These are phyloP conservation scores for Clarias platycephalus DNA, from an alignment of 2,797 vertebrate species.

Conservation along the genomic window DNA sequence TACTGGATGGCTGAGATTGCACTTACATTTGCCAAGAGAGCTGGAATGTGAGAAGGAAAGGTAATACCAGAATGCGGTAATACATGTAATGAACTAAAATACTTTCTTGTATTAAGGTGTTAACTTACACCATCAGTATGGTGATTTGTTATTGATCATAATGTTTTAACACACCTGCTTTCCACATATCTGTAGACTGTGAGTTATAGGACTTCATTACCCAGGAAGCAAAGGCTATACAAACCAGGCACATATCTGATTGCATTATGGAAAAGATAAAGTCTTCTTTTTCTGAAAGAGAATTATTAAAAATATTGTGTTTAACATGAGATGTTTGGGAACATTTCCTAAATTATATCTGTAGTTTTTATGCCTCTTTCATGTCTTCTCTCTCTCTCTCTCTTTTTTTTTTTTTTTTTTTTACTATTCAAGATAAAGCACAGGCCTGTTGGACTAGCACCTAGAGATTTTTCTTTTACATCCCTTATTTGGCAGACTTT, in stretches of 20 bases:
- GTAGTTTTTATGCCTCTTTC: neutral
- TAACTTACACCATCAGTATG: neutral
- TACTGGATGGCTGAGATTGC: slow-evolving; percentile 92
- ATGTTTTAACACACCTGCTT: slow-evolving; percentile 79
- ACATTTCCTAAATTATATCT: neutral
- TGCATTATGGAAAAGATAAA: slow-evolving; percentile 72
- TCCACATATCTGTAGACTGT: slow-evolving; percentile 88
- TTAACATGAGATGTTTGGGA: neutral
- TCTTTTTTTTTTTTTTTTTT: slow-evolving; percentile 27
- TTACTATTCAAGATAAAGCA: slow-evolving; percentile 35
- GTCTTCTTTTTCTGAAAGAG: slow-evolving; percentile 64
- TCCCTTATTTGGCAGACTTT: slow-evolving; percentile 63
- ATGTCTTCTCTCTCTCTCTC: slow-evolving; percentile 13
- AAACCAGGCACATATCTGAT: slow-evolving; percentile 91
- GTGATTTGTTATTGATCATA: slow-evolving; percentile 21
- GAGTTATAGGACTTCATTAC: slow-evolving; percentile 87
- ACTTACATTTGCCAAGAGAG: slow-evolving; percentile 91
- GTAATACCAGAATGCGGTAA: slow-evolving; percentile 36
- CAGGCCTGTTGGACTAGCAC: neutral
- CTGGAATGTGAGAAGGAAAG: slow-evolving; percentile 68
- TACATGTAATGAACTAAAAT: slow-evolving; percentile 30
- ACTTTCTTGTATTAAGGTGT: neutral
- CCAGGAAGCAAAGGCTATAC: slow-evolving; percentile 94
- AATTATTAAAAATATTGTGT: slow-evolving; percentile 22
- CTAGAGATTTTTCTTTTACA: slow-evolving; percentile 63